Evolutionary conservation across 2,113 vertebrate genomes (phyloP).

Genomic region (Stegastes partitus): DNA sequence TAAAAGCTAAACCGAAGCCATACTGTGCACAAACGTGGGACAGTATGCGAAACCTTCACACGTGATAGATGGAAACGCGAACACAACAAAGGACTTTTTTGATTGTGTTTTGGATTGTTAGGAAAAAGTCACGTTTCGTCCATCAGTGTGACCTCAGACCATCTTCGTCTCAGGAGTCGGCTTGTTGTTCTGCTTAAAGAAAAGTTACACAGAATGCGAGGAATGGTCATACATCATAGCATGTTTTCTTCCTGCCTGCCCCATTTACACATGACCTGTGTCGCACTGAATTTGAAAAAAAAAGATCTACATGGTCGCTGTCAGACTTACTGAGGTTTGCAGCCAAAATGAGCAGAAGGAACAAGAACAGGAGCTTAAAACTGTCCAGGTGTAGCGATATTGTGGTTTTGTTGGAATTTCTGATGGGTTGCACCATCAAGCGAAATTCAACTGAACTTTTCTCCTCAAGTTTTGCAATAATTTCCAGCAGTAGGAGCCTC

Average conservation of each 20-base stretch:
- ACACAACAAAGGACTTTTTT: conserved; percentile 24
- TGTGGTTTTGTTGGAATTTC: no score
- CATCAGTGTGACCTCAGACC: conserved; percentile 10
- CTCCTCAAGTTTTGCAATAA: no score
- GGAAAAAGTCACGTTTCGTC: conserved; percentile 7
- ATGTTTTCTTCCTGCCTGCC: conserved; percentile 18
- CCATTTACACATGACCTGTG: conserved; percentile 18
- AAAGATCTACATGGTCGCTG: neutral
- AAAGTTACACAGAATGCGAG: neutral
- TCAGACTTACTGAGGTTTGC: conserved; percentile 1
- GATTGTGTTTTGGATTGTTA: conserved; percentile 5
- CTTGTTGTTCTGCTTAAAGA: neutral
- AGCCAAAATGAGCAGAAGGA: neutral
- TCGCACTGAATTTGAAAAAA: conserved; percentile 1
- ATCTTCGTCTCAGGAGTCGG: neutral
- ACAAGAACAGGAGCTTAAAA: neutral
- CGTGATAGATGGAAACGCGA: conserved; percentile 2
- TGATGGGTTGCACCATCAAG: neutral
- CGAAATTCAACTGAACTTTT: no score
- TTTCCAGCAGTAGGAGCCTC: neutral
- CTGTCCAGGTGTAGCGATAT: neutral
- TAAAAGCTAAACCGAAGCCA: conserved; percentile 56
- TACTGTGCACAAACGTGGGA: conserved; percentile 32
- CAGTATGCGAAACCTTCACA: conserved; percentile 23
- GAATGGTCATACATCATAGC: conserved; percentile 11